A percentile compares a stretch with the other conserved stretches of the same genome.
These are phyloP conservation scores for Etheostoma nigrum DNA, from an alignment of 2,797 vertebrate genomes.

Conservation along the genomic window DNA sequence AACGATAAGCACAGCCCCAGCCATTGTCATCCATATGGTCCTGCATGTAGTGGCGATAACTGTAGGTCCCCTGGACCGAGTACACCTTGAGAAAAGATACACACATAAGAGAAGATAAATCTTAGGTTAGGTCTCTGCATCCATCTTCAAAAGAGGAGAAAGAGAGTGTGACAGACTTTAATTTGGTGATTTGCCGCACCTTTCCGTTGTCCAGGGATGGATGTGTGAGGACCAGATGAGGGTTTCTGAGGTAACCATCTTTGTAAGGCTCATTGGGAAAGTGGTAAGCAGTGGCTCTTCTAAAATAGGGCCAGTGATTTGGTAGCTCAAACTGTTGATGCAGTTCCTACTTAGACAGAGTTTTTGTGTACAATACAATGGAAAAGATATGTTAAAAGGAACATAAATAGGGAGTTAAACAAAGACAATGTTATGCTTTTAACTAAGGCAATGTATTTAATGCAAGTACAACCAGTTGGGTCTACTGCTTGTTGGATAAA, in stretches of 20 bases:
- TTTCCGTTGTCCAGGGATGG: slow-evolving; percentile 87
- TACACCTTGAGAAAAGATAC: slow-evolving; percentile 78
- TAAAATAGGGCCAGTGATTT: slow-evolving; percentile 91
- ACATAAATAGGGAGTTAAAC: not conserved
- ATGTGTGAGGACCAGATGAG: slow-evolving; percentile 88
- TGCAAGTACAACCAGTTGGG: not conserved
- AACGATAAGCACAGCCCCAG: slow-evolving; percentile 98
- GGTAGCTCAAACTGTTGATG: slow-evolving; percentile 89
- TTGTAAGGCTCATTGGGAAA: slow-evolving; percentile 92
- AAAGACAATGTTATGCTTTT: not conserved
- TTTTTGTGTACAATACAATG: slow-evolving; percentile 6
- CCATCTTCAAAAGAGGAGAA: not conserved
- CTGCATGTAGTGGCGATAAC: slow-evolving; percentile 98
- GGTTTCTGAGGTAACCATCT: slow-evolving; percentile 93
- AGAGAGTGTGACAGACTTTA: slow-evolving; percentile 22
- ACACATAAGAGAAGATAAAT: not conserved
- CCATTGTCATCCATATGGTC: slow-evolving; percentile 92
- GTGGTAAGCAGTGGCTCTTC: slow-evolving; percentile 91
- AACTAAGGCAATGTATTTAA: not conserved
- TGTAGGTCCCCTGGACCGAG: slow-evolving; percentile 91
- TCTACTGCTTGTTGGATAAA: not conserved
- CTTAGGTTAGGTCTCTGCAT: not conserved
- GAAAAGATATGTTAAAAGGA: not conserved
- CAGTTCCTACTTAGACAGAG: slow-evolving; percentile 85
- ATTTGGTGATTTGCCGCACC: slow-evolving; percentile 73